Conservation (phyloP, 2,113 vertebrate genomes). For the Rhea pennata region DNA sequence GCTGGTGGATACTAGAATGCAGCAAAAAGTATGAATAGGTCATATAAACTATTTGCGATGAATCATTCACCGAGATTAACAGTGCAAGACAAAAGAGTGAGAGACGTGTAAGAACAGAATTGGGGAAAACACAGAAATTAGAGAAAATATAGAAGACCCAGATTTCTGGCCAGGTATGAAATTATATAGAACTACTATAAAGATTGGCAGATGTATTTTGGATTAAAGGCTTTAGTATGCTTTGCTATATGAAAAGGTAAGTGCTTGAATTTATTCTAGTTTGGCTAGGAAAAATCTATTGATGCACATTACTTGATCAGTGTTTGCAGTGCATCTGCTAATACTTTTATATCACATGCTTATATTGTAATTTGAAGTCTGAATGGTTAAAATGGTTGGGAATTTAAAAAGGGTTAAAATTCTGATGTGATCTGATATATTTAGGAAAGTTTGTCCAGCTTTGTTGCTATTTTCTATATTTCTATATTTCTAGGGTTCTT, state of each 20-base stretch:
- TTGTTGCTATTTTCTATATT: not conserved
- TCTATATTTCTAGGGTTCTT: not conserved
- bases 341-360: not conserved
- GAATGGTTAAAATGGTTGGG: not conserved
- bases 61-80: not conserved
- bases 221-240: not conserved
- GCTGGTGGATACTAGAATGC: not conserved
- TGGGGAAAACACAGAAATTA: not conserved
- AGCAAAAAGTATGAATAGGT: not conserved
- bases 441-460: not conserved
- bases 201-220: not conserved
- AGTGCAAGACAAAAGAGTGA: not conserved
- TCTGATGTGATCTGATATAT: not conserved
- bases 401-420: not conserved
- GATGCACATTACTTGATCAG: not conserved
- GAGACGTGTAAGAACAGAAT: not conserved
- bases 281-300: not conserved
- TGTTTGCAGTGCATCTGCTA: not conserved
- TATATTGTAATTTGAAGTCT: not conserved
- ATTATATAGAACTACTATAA: not conserved
- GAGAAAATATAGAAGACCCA: not conserved
- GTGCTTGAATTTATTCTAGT: not conserved
- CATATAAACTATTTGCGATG: not conserved
- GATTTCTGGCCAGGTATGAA: not conserved
- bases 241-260: not conserved